These are phyloP conservation scores for Ommatoiulus sabulosus DNA, from an alignment of 2,888 invertebrate species.

Conservation along the genomic window DNA sequence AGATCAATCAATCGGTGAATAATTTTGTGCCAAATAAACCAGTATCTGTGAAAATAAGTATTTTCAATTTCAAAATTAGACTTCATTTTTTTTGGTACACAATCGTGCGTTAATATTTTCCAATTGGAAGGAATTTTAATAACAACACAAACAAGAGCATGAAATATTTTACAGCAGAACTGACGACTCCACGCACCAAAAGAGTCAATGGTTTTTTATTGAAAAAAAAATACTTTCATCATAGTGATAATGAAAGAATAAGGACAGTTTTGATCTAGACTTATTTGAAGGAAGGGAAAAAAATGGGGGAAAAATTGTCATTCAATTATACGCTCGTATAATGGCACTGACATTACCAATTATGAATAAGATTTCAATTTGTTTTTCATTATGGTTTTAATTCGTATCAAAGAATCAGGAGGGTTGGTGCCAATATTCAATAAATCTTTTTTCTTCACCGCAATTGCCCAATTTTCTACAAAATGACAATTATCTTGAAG, in stretches of 20 bases:
- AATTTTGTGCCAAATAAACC: slow-evolving; percentile 25
- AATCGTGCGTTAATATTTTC: not conserved
- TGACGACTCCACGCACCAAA: not conserved
- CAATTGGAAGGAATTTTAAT: not conserved
- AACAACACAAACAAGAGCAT: slow-evolving; percentile 2
- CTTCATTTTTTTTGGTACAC: not conserved
- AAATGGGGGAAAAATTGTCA: not conserved
- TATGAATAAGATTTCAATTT: not conserved
- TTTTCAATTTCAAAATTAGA: slow-evolving; percentile 38
- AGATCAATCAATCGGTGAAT: not conserved
- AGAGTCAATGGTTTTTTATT: not conserved
- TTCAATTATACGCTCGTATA: not conserved
- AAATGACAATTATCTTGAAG: slow-evolving; percentile 36
- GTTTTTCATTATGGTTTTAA: not conserved
- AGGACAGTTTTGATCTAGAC: slow-evolving; percentile 24
- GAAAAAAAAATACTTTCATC: slow-evolving; percentile 8
- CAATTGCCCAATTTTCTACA: not conserved
- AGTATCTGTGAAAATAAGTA: slow-evolving; percentile 8
- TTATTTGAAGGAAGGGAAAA: not conserved
- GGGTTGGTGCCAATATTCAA: not conserved
- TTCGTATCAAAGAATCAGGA: not conserved
- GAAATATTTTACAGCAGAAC: slow-evolving; percentile 30
- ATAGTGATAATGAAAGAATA: not conserved
- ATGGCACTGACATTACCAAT: not conserved
- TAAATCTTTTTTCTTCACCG: not conserved